phyloP scores from a whole-genome alignment of 2,797 vertebrate genomes.

The Fundulus diaphanus region DNA sequence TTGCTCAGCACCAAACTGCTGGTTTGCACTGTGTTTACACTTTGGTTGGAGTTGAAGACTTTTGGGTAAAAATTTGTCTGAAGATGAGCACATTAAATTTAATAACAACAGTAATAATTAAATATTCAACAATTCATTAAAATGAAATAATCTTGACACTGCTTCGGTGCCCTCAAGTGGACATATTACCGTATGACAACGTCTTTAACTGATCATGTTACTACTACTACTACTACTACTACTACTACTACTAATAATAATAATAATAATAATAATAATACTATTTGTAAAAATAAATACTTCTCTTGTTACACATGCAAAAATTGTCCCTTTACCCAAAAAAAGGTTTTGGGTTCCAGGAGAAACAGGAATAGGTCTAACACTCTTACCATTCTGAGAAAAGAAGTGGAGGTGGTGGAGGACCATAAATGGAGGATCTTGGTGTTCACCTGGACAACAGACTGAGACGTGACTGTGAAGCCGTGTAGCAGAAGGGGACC shows the following conservation, averaged over 20 bases:
- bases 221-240: not conserved
- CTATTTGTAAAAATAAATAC: not conserved
- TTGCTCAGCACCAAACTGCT: not conserved
- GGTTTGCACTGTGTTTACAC: not conserved
- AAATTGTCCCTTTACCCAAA: too few species aligned
- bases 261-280: not conserved
- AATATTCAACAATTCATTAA: too few species aligned
- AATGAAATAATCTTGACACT: not conserved
- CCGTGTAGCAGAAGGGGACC: too few species aligned
- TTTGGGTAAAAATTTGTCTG: not conserved
- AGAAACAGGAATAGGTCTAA: too few species aligned
- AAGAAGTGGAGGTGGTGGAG: too few species aligned
- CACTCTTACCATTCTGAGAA: too few species aligned
- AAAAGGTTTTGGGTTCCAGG: too few species aligned
- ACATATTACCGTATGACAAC: not conserved
- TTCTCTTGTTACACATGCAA: not conserved
- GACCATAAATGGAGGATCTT: too few species aligned
- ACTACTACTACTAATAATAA: not conserved
- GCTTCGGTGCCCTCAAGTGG: slow-evolving; percentile 2
- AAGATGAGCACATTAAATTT: not conserved
- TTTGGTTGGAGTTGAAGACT: too few species aligned
- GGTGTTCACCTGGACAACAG: too few species aligned
- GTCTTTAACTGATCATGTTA: not conserved
- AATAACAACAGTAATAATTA: too few species aligned
- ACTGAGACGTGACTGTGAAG: too few species aligned